Evolutionary conservation across 2,888 invertebrate species (phyloP).

Genomic region (Rhaphigaster nebulosa): DNA sequence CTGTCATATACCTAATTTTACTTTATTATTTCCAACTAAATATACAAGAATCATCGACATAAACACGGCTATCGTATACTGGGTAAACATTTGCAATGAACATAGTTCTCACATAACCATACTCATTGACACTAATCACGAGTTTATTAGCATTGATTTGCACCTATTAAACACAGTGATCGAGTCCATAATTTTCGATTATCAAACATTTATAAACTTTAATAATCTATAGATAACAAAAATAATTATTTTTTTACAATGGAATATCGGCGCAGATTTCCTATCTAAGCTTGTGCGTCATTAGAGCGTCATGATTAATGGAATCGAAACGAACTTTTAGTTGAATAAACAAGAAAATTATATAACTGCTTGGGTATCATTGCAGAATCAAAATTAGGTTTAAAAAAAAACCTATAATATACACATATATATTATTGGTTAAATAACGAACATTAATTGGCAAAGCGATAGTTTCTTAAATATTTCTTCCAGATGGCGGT

Average conservation of each 20-base stretch:
- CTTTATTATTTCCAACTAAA: not conserved
- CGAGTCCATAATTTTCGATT: not conserved
- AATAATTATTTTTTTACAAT: not conserved
- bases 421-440: not conserved
- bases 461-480: no score
- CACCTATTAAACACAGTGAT: not conserved
- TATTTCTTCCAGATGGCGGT: no score
- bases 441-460: not conserved
- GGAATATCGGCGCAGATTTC: slow-evolving; percentile 11
- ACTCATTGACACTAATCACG: not conserved
- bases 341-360: slow-evolving; percentile 7
- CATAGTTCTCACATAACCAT: not conserved
- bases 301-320: not conserved
- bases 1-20: not conserved
- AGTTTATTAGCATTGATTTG: not conserved
- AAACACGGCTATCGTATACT: not conserved
- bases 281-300: not conserved
- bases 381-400: not conserved
- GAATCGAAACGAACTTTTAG: not conserved
- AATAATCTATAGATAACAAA: not conserved
- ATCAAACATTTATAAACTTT: not conserved
- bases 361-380: not conserved
- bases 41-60: not conserved
- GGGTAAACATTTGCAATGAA: not conserved
- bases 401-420: not conserved